Evolutionary conservation across 1,140 invertebrate species (phyloP).

Genomic region (Platorchestia sp.): DNA sequence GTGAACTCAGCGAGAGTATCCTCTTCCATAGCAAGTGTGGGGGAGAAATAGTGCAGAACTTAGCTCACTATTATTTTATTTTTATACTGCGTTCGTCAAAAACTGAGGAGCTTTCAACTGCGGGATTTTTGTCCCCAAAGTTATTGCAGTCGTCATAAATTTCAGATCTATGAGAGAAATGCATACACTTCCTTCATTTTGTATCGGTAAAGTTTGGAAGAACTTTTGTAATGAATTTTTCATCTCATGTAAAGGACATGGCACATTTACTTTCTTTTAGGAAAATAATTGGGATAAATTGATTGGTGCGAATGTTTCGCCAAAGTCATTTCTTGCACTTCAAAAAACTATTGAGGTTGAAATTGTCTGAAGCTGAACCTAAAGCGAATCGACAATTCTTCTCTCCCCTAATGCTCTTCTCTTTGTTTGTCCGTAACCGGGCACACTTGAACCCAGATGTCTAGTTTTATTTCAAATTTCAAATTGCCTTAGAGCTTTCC

Average conservation of each 20-base stretch:
- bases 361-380: background rate
- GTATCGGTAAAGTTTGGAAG: background rate
- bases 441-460: conserved; percentile 48
- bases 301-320: background rate
- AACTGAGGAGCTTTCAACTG: background rate
- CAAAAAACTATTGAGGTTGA: background rate
- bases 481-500: conserved; percentile 44
- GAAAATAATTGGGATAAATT: background rate
- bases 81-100: background rate
- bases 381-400: background rate
- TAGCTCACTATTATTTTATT: background rate
- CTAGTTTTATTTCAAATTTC: conserved; percentile 51
- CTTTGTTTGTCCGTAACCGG: conserved; percentile 33
- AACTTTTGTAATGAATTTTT: background rate
- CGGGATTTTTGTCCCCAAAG: background rate
- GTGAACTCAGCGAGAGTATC: background rate
- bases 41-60: background rate
- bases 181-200: background rate
- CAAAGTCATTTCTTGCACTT: background rate
- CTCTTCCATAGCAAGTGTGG: background rate
- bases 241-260: background rate
- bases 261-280: background rate
- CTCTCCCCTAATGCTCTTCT: background rate
- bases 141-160: background rate
- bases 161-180: background rate